phyloP scores from a whole-genome alignment of 2,113 vertebrate genomes.

The Colinus virginianus region DNA sequence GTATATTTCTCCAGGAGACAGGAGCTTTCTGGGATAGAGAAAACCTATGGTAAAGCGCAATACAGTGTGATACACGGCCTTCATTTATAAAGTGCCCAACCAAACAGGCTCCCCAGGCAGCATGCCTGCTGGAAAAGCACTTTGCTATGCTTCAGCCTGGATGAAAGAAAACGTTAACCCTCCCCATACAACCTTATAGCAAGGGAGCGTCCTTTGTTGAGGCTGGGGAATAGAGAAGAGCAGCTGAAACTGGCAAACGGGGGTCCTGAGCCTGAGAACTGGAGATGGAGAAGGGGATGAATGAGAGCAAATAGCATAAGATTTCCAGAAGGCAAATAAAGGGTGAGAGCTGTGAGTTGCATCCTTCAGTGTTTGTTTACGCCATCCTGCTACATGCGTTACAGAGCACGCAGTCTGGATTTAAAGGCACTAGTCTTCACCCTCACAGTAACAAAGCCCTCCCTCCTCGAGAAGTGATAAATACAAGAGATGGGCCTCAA shows the following conservation, averaged over 20 bases:
- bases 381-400: background rate
- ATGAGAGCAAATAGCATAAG: background rate
- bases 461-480: background rate
- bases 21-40: background rate
- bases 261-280: background rate
- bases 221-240: background rate
- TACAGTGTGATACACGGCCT: background rate
- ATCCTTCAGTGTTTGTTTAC: background rate
- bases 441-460: background rate
- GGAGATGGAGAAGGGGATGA: background rate
- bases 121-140: background rate
- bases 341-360: background rate
- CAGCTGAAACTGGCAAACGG: background rate
- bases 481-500: background rate
- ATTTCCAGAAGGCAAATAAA: background rate
- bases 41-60: background rate
- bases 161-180: background rate
- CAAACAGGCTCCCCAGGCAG: background rate
- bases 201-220: background rate
- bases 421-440: background rate
- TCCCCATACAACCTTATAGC: background rate
- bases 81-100: background rate
- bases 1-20: conserved; percentile 9
- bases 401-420: rapidly evolving
- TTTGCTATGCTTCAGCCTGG: background rate